Base-by-base conservation (phyloP, 2,888 invertebrate genomes). In the Lasiommata megera region DNA sequence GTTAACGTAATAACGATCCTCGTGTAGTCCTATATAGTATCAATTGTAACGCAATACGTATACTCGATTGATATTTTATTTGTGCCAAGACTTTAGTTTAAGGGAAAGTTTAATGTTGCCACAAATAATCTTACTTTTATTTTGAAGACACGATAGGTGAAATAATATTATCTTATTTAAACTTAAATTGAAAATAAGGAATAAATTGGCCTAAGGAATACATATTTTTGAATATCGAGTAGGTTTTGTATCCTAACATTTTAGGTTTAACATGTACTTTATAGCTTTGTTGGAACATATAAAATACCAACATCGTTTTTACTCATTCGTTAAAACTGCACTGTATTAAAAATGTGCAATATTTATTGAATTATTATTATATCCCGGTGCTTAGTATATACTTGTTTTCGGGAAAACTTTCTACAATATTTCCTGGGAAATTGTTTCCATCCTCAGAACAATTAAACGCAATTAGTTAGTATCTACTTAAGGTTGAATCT, bases 31-130 rank as follows among this genome's bases (percentile, higher is more conserved):
- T 56, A 43, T 23, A 7, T 18, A 36, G 17, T 48, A 55, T 36
- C 50, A 18, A 40, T 40, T 41, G 46, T 53, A 48, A 51, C 23
- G 66, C 71, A 68, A 65, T 72, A 65, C 70, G 67, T 68, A 72
- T 71, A 66, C 67, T 71, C 76, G 77, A 73, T 72, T 75, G 73
- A 80, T 80, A 78, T 84, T 82, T 80, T 79, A 77, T 88, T 88
- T 84, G 89, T 89, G 89, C 89, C 89, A 89, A 89, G 80, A 84
- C 74, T 82, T 64, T 81, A 80, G 76, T 82, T 84, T 82, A 77
- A 80, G 80, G 73, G 68, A 72, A 79, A 73, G 70, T 80, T 74
- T 69, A 71, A 67, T 62, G 69, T 74, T 73, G 76, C 77, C 75
- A 74, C 76, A 69, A 70, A 62, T 60, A 56, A 60, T 64, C 56